Base-by-base conservation (phyloP, 2,888 invertebrate genomes). In the Synergus umbraculus region DNA sequence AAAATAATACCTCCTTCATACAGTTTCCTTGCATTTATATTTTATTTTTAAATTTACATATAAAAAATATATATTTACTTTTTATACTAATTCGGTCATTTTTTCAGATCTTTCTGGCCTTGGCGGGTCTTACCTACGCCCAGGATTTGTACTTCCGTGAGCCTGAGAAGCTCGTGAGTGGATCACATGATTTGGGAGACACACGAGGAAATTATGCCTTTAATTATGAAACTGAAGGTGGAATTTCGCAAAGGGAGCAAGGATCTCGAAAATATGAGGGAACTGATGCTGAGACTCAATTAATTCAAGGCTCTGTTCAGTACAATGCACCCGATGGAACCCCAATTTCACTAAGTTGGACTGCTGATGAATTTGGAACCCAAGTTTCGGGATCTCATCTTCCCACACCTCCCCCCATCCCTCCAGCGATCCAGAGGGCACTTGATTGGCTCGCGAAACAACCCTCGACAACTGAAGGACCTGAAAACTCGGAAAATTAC, bases 321-420 rank as follows among this genome's bases (percentile, higher is more conserved):
- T 92, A 92, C 84, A 92, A 91, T 77, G 92, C 92, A 0, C 92
- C 92, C 0, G 92, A 92, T 77, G 92, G 92, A 12, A 92, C 92
- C 0, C 92, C 92, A 4, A 88, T 92, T 43, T 90, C 92, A 12
- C 82, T 91, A 46, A 92, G 92, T 80, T 92, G 92, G 92, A 92
- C 92, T 0, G 92, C 92, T 46, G 92, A 92, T 65, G 92, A 92
- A 76, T 92, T 89, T 58, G 92, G 92, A 0, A 85, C 91, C 12
- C 92, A 91, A 83, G 91, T 92, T 9, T 86, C 88, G 0, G 91
- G 91, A 5, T 87, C 87, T 41, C 91, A 92, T 76, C 76, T 92
- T 5, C 92, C 92, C 4, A 91, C 91, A 2, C 91, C 92, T 1
- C 92, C 92, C 1, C 92, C 92, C 0, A 91, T 92, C 15, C 92